Percentiles rank a stretch among this genome's conserved stretches.
These are phyloP conservation scores for Spodoptera litura DNA, from an alignment of 1,140 invertebrate genomes.

Conservation along the genomic window DNA sequence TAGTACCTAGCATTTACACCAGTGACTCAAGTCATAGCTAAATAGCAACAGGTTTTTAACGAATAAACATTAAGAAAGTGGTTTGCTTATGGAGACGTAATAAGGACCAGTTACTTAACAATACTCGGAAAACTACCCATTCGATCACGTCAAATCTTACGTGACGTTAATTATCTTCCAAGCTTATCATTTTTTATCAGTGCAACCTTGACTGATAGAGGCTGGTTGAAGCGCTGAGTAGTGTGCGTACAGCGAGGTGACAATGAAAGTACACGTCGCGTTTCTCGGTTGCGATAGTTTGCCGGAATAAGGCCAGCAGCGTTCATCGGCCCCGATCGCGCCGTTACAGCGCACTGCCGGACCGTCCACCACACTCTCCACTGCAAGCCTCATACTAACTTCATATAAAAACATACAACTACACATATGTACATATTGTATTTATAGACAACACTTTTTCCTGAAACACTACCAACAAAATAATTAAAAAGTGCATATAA, in stretches of 20 bases:
- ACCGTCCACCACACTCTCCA: slow-evolving; percentile 35
- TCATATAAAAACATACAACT: slow-evolving; percentile 27
- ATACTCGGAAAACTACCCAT: neutral
- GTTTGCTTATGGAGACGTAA: neutral
- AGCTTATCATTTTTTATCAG: slow-evolving; percentile 19
- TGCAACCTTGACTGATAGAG: slow-evolving; percentile 39
- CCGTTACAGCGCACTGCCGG: slow-evolving; percentile 67
- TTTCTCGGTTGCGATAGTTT: slow-evolving; percentile 83
- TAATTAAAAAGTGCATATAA: neutral
- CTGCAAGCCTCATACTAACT: slow-evolving; percentile 21
- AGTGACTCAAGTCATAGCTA: slow-evolving; percentile 7
- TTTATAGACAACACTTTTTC: slow-evolving; percentile 12
- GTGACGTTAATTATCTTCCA: neutral
- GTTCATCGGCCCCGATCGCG: slow-evolving; percentile 81
- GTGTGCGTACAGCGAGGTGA: slow-evolving; percentile 71
- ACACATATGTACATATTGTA: slow-evolving; percentile 27
- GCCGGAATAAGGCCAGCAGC: slow-evolving; percentile 81
- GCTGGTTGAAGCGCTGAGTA: slow-evolving; percentile 28
- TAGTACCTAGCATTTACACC: slow-evolving; percentile 20
- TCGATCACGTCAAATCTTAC: neutral
- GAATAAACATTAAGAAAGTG: slow-evolving; percentile 4
- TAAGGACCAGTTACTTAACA: neutral
- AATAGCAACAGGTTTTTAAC: slow-evolving; percentile 9
- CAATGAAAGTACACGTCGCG: slow-evolving; percentile 82
- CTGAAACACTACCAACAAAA: neutral